Evolutionary conservation across 2,113 vertebrate genomes (phyloP).

Genomic region (Speoplatyrhinus poulsoni): DNA sequence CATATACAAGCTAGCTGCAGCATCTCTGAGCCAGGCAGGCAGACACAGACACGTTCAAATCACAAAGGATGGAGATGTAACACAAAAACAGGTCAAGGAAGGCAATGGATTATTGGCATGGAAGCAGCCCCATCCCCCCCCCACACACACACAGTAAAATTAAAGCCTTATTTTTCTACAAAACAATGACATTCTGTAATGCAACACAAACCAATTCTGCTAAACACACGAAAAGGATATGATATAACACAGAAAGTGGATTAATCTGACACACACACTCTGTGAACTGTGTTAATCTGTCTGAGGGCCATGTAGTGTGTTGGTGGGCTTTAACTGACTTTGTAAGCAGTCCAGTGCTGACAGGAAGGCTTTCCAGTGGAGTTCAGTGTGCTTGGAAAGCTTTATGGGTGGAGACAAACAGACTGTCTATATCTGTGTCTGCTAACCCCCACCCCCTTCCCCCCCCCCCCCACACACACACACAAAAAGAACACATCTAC

Average conservation of each 20-base stretch:
- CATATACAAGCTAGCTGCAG: slow-evolving; percentile 7
- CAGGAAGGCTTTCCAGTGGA: background rate
- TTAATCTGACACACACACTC: background rate
- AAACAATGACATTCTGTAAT: background rate
- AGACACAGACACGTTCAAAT: background rate
- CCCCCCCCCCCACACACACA: background rate
- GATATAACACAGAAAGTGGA: background rate
- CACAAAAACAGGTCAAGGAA: background rate
- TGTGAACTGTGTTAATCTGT: background rate
- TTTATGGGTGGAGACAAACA: slow-evolving; percentile 37
- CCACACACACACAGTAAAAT: background rate
- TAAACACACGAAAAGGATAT: slow-evolving; percentile 5
- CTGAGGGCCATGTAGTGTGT: background rate
- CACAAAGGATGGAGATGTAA: background rate
- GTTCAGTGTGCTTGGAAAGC: slow-evolving; percentile 12
- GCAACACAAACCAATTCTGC: background rate
- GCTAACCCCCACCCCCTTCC: background rate
- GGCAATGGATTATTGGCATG: background rate
- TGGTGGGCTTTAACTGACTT: background rate
- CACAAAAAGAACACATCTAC: too few relatives aligned
- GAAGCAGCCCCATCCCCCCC: background rate
- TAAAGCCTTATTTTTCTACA: background rate
- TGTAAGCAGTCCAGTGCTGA: slow-evolving; percentile 8
- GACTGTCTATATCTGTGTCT: slow-evolving; percentile 25
- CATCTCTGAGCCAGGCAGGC: background rate